Conservation (phyloP, 2,888 invertebrate species). For the Hydropsyche betteni region DNA sequence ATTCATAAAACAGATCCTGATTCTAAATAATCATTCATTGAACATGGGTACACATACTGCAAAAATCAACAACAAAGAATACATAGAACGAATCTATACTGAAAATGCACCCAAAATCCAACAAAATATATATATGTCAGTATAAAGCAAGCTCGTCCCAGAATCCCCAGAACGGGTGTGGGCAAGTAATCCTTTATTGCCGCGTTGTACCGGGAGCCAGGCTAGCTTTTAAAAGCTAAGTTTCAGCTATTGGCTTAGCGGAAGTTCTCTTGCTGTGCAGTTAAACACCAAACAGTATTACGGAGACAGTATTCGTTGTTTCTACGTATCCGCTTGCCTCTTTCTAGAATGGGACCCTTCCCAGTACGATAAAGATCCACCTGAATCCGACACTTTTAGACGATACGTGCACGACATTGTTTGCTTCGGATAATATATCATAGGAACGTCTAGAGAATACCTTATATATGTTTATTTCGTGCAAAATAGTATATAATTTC, state of each 20-base stretch:
- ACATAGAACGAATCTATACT: neutral
- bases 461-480: too few species aligned
- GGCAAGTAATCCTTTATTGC: conserved; percentile 25
- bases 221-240: conserved; percentile 25
- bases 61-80: neutral
- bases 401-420: neutral
- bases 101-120: neutral
- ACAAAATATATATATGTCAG: neutral
- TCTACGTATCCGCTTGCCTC: neutral
- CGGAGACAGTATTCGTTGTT: neutral
- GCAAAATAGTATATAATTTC: too few species aligned
- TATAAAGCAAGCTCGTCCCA: neutral
- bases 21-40: too few species aligned
- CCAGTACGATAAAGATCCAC: neutral
- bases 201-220: neutral
- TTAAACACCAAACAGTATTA: conserved; percentile 26
- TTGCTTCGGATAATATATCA: too few species aligned
- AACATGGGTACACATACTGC: neutral
- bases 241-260: conserved; percentile 24
- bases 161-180: neutral
- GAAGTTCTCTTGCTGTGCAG: conserved; percentile 18
- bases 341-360: too few species aligned
- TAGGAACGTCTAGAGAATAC: too few species aligned
- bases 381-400: conserved; percentile 2
- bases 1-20: too few species aligned